Evolutionary conservation across 2,797 vertebrate genomes (phyloP).

Genomic region (Podarcis siculus): DNA sequence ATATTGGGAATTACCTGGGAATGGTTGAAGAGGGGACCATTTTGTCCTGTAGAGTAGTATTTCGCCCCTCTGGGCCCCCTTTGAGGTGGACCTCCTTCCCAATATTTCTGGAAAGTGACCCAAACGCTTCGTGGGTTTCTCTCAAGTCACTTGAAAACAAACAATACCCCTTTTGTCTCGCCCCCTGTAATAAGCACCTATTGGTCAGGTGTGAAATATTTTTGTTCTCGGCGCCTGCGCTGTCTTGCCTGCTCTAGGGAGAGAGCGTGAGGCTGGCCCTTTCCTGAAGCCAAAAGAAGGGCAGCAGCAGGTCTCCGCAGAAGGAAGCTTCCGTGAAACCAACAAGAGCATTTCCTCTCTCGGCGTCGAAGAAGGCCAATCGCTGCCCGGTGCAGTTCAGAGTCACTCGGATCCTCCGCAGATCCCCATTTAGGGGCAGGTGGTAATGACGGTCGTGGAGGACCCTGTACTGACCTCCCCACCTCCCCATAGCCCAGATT

Average conservation of each 20-base stretch:
- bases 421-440: fast-evolving
- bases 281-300: background rate
- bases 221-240: background rate
- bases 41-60: too few species aligned
- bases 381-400: background rate
- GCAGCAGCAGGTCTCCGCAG: background rate
- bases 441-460: too few species aligned
- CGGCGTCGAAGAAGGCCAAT: background rate
- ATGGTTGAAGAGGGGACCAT: too few species aligned
- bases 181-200: too few species aligned
- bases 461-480: background rate
- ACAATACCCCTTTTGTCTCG: too few species aligned
- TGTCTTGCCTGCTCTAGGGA: background rate
- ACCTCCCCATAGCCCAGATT: background rate
- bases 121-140: too few species aligned
- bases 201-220: background rate
- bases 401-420: background rate
- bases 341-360: fast-evolving
- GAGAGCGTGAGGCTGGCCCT: background rate
- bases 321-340: fast-evolving
- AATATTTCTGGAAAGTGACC: too few species aligned
- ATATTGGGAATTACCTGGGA: too few species aligned
- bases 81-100: too few species aligned
- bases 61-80: too few species aligned
- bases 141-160: too few species aligned